These are phyloP conservation scores for Erinaceus europaeus DNA, from an alignment of 2,113 vertebrate genomes.

Conservation along the genomic window DNA sequence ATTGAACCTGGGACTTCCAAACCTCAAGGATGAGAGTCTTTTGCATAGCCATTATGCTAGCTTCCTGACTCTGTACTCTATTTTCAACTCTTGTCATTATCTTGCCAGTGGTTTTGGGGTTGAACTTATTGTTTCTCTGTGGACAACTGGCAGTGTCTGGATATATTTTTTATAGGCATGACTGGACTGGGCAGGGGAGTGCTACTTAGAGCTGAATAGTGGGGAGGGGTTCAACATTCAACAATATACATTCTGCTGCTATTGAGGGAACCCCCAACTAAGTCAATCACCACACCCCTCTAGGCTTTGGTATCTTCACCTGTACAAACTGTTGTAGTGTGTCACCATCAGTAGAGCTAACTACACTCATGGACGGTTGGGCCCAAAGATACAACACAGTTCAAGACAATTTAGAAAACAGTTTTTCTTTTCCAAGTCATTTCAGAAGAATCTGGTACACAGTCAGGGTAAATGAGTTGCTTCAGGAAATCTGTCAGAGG, in stretches of 20 bases:
- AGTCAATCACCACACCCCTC: neutral
- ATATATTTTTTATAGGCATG: neutral
- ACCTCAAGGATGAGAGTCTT: too few relatives aligned
- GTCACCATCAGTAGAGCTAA: neutral
- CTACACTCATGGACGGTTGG: neutral
- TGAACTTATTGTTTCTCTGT: neutral
- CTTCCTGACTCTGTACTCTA: neutral
- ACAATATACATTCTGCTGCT: neutral
- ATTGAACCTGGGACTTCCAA: too few relatives aligned
- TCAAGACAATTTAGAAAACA: neutral
- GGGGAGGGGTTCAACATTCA: neutral
- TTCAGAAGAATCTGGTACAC: conserved; percentile 13
- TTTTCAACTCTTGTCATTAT: neutral
- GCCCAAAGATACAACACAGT: neutral
- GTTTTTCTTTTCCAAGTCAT: neutral
- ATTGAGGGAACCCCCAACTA: neutral
- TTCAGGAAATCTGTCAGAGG: conserved; percentile 40
- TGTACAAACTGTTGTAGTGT: neutral
- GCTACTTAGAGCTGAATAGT: too few relatives aligned
- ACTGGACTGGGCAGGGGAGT: too few relatives aligned
- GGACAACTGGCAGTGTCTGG: neutral
- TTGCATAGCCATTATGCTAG: too few relatives aligned
- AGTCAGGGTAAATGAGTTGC: neutral
- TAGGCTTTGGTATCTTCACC: neutral
- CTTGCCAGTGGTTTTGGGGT: neutral